Conservation (phyloP, 2,888 invertebrate genomes). For the Achlya flavicornis region DNA sequence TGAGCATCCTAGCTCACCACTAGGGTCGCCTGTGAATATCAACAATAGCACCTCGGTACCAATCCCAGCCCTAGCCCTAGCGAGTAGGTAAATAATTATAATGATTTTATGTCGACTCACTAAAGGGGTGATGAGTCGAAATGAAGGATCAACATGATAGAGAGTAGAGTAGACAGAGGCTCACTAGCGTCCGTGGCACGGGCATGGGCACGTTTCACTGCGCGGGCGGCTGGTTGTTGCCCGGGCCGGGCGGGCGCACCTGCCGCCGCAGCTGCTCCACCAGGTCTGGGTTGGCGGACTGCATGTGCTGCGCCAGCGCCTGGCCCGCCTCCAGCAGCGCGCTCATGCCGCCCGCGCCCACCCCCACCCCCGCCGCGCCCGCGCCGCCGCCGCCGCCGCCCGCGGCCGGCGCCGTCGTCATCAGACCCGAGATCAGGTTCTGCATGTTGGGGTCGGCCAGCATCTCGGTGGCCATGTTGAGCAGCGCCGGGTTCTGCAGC, state of each 20-base stretch:
- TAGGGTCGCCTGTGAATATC: too few species aligned
- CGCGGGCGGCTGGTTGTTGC: slow-evolving; percentile 46
- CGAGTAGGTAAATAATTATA: not conserved
- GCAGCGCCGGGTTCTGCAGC: slow-evolving; percentile 91
- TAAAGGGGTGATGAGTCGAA: not conserved
- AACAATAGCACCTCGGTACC: not conserved
- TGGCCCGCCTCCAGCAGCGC: slow-evolving; percentile 87
- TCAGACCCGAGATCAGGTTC: slow-evolving; percentile 87
- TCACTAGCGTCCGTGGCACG: slow-evolving; percentile 3
- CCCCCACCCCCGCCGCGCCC: slow-evolving; percentile 86
- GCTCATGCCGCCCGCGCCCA: slow-evolving; percentile 62
- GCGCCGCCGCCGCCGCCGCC: slow-evolving; percentile 30
- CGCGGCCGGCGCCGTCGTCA: slow-evolving; percentile 60
- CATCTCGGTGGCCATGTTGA: slow-evolving; percentile 94
- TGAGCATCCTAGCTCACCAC: not conserved
- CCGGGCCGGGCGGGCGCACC: slow-evolving; percentile 66
- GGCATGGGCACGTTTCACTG: slow-evolving; percentile 38
- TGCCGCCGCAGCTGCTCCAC: slow-evolving; percentile 91
- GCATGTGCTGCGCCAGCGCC: slow-evolving; percentile 92
- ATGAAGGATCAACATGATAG: not conserved
- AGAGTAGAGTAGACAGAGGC: not conserved
- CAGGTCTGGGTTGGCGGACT: slow-evolving; percentile 91
- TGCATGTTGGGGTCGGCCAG: slow-evolving; percentile 93
- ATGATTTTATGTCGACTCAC: not conserved
- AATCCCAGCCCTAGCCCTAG: not conserved